Evolutionary conservation across 2,797 vertebrate species (phyloP).

Genomic region (Oreochromis mossambicus): DNA sequence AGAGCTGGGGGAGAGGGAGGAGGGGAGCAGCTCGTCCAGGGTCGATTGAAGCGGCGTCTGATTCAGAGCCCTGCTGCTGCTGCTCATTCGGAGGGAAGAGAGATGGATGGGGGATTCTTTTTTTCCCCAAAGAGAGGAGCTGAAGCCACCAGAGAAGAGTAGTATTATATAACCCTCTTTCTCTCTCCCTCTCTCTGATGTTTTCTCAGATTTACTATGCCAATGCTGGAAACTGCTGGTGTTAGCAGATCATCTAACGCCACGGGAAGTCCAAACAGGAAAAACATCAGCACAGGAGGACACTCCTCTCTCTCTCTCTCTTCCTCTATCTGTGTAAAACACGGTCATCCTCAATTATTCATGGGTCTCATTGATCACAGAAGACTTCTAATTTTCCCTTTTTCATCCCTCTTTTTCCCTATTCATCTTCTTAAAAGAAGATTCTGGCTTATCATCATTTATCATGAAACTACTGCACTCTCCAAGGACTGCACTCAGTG

Average conservation of each 20-base stretch:
- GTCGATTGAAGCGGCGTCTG: conserved; percentile 54
- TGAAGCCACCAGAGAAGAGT: conserved; percentile 25
- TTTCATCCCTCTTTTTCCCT: not conserved
- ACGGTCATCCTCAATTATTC: conserved; percentile 62
- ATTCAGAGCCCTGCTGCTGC: conserved; percentile 31
- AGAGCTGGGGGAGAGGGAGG: conserved; percentile 36
- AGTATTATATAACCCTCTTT: conserved; percentile 56
- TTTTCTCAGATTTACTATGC: conserved; percentile 60
- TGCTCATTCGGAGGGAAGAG: conserved; percentile 16
- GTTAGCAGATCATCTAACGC: conserved; percentile 47
- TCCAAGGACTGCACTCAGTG: not conserved
- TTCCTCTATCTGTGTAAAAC: not conserved
- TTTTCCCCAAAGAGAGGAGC: conserved; percentile 8
- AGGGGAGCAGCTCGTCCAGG: conserved; percentile 42
- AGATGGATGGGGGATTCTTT: conserved; percentile 7
- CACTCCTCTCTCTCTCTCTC: not conserved
- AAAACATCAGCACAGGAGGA: conserved; percentile 34
- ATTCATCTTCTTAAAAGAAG: not conserved
- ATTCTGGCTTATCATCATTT: not conserved
- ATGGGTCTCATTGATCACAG: conserved; percentile 54
- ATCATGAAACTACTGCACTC: not conserved
- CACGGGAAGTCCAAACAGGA: conserved; percentile 19
- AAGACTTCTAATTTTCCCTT: conserved; percentile 25
- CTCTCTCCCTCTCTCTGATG: conserved; percentile 5
- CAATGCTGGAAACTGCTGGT: conserved; percentile 51